Conservation (phyloP, 1,140 invertebrate genomes). For the Habropoda laboriosa region DNA sequence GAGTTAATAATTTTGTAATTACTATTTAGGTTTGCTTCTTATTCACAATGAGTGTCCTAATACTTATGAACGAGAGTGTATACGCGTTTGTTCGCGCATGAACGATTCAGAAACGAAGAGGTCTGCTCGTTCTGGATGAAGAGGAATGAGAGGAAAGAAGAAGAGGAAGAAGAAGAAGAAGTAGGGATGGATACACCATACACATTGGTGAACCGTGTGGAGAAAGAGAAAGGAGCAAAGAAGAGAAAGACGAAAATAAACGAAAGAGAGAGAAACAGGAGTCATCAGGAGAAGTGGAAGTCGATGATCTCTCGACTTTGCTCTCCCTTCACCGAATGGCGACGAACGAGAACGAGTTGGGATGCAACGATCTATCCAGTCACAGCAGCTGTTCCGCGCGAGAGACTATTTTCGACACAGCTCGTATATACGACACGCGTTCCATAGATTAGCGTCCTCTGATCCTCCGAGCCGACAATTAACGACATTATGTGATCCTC, state of each 20-base stretch:
- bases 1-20: no score
- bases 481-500: slow-evolving; percentile 2
- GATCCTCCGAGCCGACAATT: background rate
- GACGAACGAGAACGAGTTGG: slow-evolving; percentile 64
- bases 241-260: background rate
- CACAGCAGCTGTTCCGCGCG: slow-evolving; percentile 57
- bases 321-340: slow-evolving; percentile 70
- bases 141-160: slow-evolving; percentile 49
- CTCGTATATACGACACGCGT: background rate
- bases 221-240: slow-evolving; percentile 18
- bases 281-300: slow-evolving; percentile 59
- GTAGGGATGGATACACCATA: background rate
- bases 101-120: slow-evolving; percentile 59
- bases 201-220: background rate
- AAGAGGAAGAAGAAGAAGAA: slow-evolving; percentile 20
- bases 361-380: slow-evolving; percentile 69
- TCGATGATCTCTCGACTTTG: slow-evolving; percentile 74
- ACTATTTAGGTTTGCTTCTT: no score
- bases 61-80: no score
- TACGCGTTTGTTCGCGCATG: slow-evolving; percentile 45
- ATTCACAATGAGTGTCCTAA: no score
- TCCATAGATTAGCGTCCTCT: background rate
- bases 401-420: slow-evolving; percentile 39
- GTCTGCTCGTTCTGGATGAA: slow-evolving; percentile 49
- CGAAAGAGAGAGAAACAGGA: slow-evolving; percentile 40